Evolutionary conservation across 2,797 vertebrate species (phyloP), one percentile per base, ranked within the genome.

Genomic region (Chelonia mydas): DNA sequence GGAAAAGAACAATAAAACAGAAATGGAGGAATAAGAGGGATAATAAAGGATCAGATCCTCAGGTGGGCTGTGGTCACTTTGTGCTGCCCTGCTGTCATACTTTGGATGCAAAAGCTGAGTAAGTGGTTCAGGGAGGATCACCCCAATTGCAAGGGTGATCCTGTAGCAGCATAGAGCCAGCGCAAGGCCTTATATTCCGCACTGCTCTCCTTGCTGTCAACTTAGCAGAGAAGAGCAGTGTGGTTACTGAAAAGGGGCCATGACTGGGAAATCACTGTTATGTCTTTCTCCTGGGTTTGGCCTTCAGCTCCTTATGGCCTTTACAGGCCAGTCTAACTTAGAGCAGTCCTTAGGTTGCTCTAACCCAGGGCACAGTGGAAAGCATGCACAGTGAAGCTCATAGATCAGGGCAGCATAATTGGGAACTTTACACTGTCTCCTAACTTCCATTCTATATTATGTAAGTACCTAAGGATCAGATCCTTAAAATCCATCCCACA

Each of bases 21-120:
- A n/a, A 65, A n/a, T 17, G 17, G 61, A 19, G 61, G 37, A 81
- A 15, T 4, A 23, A 37, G 51, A 81, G 53, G 49, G 76, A 21
- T 54, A 51, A 50, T 33, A 79, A 51, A 79, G 31, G 25, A 54
- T 37, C 37, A 27, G n/a, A 54, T 81, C 51, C 11, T 81, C n/a
- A 90, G 51, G 65, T 84, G 92, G 86, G 47, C 53, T 81, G 68
- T 86, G 10, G 78, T 19, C 90, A 76, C 49, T 87, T 80, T 90
- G 57, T 4, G 2, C 83, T 88, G 88, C 53, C 86, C 59, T 95
- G 65, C n/a, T 89, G 47, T 65, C 27, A 5, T 7, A 87, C 16
- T 47, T 82, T 54, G 90, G 87, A 72, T 23, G 31, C 55, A 79
- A 76, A n/a, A 41, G 50, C 13, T 9, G 41, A 90, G 27, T 11